A percentile compares a stretch with the other conserved stretches of the same genome.
Evolutionary conservation across 2,113 vertebrate species (phyloP).

Genomic region (Ceuthmochares aereus): DNA sequence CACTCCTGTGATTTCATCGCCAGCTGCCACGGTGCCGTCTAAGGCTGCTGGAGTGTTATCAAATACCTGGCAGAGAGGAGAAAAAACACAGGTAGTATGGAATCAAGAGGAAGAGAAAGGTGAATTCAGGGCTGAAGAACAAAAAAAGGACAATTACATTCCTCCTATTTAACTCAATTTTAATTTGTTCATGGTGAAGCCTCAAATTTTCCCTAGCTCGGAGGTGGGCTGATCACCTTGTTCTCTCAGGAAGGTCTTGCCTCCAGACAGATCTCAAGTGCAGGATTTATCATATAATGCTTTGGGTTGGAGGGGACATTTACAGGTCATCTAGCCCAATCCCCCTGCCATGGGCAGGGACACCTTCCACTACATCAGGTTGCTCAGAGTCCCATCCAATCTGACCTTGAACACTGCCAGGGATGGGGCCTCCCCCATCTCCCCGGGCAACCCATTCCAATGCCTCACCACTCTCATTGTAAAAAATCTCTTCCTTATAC

Average conservation of each 20-base stretch:
- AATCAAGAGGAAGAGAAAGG: neutral
- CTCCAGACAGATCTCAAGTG: rapidly evolving
- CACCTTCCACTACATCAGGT: no score
- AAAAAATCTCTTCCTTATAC: no score
- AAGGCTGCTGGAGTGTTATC: slow-evolving; percentile 94
- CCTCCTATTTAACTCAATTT: neutral
- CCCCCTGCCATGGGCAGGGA: no score
- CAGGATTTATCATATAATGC: neutral
- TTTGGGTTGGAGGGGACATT: no score
- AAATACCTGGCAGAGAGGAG: slow-evolving; percentile 84
- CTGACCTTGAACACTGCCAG: no score
- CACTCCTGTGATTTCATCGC: slow-evolving; percentile 96
- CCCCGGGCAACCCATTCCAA: no score
- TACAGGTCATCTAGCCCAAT: no score
- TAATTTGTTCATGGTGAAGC: neutral
- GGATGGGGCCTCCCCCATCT: no score
- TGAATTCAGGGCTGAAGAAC: neutral
- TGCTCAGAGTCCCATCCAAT: no score
- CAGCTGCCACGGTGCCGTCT: slow-evolving; percentile 92
- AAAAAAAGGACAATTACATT: neutral
- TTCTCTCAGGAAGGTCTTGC: neutral
- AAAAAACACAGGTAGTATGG: neutral
- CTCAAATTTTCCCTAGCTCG: neutral
- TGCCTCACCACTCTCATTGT: no score
- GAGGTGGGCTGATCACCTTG: neutral